Base-by-base conservation (phyloP, 2,888 invertebrate species). In the Tetragonula carbonaria region DNA sequence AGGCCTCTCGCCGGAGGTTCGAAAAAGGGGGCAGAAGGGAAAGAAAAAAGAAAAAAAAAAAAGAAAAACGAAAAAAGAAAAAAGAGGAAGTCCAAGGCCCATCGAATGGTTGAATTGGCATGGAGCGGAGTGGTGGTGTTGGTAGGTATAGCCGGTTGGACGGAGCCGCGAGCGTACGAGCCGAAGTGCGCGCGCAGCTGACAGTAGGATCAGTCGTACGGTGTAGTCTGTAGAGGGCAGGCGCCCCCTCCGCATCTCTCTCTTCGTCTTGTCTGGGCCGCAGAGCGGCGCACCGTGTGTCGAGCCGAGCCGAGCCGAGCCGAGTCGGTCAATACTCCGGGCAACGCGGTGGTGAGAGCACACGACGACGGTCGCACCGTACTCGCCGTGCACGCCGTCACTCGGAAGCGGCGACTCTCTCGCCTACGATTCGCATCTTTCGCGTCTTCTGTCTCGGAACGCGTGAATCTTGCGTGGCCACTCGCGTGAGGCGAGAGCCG, bases 321-420 rank as follows among this genome's bases (percentile, higher is more conserved):
- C 90, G 92, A 93, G 93, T 94, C 94, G 94, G 94, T 94, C 94
- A 94, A 94, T 94, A 94, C 94, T 94, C 94, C 93, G 93, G 89
- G 91, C 88, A 91, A 90, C 92, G 93, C 93, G 92, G 91, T 91
- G 92, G 90, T 89, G 90, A 91, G 89, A 91, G 88, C 88, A 91
- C 90, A 84, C 84, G 78, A 84, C 77, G 53, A 86, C 88, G 87
- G 70, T 85, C 88, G 84, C 82, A 74, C 84, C 63, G 88, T 85
- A 88, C 65, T 74, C 88, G 45, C 45, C 45, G 88, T 90, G 88
- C 87, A 84, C 86, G 82, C 80, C 75, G 80, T 87, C 88, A 80
- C 84, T 81, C 86, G 86, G 74, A 79, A 79, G 78, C 74, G 78
- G 74, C 89, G 75, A 82, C 67, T 59, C 67, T 59, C 57, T 50